phyloP scores from a whole-genome alignment of 1,140 invertebrate species.

The Caenorhabditis elegans region DNA sequence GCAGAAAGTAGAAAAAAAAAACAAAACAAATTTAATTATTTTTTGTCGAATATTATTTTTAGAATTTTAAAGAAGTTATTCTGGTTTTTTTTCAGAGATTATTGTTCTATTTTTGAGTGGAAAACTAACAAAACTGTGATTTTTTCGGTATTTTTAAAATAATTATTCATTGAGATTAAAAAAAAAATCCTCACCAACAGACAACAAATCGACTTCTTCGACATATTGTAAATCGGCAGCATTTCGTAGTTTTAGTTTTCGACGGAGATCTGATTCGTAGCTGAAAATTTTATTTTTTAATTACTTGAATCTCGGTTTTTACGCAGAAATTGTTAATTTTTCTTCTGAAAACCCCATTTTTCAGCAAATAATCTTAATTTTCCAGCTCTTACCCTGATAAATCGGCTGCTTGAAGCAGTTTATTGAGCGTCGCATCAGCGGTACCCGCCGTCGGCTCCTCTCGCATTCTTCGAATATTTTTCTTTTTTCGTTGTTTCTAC shows the following conservation, averaged over 20 bases:
- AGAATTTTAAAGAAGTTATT: too few relatives aligned
- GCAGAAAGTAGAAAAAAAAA: too few relatives aligned
- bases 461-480: background rate
- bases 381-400: background rate
- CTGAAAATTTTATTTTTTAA: constrained; percentile 47
- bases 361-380: too few relatives aligned
- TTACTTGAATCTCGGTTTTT: too few relatives aligned
- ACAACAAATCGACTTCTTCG: constrained; percentile 80
- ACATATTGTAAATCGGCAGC: constrained; percentile 96
- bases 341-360: background rate
- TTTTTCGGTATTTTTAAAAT: background rate
- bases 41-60: too few relatives aligned
- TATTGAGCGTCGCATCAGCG: constrained; percentile 1
- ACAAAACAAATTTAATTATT: too few relatives aligned
- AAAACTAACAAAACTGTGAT: too few relatives aligned
- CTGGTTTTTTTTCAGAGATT: too few relatives aligned
- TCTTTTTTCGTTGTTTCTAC: too few relatives aligned
- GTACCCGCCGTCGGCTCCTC: background rate
- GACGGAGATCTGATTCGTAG: constrained; percentile 56
- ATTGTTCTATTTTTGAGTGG: too few relatives aligned
- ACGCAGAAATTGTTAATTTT: too few relatives aligned
- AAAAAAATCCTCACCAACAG: constrained; percentile 73
- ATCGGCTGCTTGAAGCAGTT: background rate
- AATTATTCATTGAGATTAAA: background rate
- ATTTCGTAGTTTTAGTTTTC: constrained; percentile 71